Evolutionary conservation across 2,888 invertebrate species (phyloP), one percentile per base, ranked within the genome.

Genomic region (Rhogogaster chlorosoma): DNA sequence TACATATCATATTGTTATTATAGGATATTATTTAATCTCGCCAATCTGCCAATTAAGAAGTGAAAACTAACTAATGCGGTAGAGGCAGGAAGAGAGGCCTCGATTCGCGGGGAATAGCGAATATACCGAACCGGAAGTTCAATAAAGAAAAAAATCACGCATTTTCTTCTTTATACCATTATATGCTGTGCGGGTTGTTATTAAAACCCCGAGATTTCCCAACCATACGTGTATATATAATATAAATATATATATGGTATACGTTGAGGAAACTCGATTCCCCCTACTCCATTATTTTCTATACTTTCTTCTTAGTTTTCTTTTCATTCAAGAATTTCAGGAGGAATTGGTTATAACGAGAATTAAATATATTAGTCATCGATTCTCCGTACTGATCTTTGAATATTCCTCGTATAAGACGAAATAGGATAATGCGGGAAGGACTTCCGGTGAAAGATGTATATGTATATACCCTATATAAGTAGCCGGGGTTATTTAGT

Each of bases 21-120:
- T 67, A 84, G 73, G 84, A 85, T 88, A 87, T 87, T 87, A 87
- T 89, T 89, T 86, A 88, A 87, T 88, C 86, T 67, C 29, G 36
- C 6, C 71, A 75, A 88, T 88, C 86, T 87, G 49, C 84, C 85
- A 89, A 88, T 87, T 88, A 87, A 90, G 88, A 87, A 86, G 89
- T 86, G 87, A 90, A 87, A 89, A 88, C 26, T 42, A 42, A 75
- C n/a, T 45, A 32, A 15, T 61, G n/a, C n/a, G 15, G 61, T 57
- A 36, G n/a, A n/a, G 64, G 82, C 86, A 86, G 88, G 87, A 87
- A 89, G 80, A 85, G 38, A 71, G 85, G 57, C 84, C 61, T 85
- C 53, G 87, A 86, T 85, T 86, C 85, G 57, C 57, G 38, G 57
- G 38, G 67, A 36, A 73, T 42, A 32, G 7, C 42, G n/a, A 12